Evolutionary conservation across 1,140 invertebrate species (phyloP), one percentile per base, ranked within the genome.

Genomic region (Cotesia vestalis): DNA sequence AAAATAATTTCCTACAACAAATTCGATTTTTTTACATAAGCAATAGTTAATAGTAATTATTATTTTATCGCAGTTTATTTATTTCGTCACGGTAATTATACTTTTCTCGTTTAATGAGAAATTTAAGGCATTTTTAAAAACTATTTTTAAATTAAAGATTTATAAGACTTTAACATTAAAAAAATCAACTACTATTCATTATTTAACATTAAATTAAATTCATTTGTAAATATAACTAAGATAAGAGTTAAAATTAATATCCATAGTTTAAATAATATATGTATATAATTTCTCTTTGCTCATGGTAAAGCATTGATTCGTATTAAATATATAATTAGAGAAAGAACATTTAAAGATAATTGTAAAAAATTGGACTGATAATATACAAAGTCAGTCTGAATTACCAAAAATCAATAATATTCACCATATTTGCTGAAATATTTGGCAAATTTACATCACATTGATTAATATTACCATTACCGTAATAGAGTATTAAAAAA

Each of bases 321-420:
- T 46, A 9, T 9, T 9, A 46, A 46, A 57, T n/a, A 62, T 27
- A 62, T 62, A 36, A 6, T 17, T 0, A 34, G n/a, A 17, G 35
- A 36, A 17, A 1, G 35, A 55, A 61, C 51, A 60, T 61, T 40
- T 63, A 35, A 14, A 40, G 34, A 68, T 60, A 52, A 20, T 68
- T 53, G 35, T 72, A 61, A 67, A 17, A 68, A 69, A 69, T 59
- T 68, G 36, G 61, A 72, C 55, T 60, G n/a, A 71, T 71, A 60
- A 68, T 81, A 78, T 78, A 79, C 74, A 82, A 78, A 79, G 78
- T 85, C 82, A 86, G 84, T 85, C 84, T 86, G 81, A 83, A 79
- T 73, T 78, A 81, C 77, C 74, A 78, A 66, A 71, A 70, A 73
- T 77, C 74, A 78, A 75, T 81, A 75, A 75, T 78, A 79, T 80